Conservation (phyloP, 2,888 invertebrate genomes). For the Yponomeuta evonymella region DNA sequence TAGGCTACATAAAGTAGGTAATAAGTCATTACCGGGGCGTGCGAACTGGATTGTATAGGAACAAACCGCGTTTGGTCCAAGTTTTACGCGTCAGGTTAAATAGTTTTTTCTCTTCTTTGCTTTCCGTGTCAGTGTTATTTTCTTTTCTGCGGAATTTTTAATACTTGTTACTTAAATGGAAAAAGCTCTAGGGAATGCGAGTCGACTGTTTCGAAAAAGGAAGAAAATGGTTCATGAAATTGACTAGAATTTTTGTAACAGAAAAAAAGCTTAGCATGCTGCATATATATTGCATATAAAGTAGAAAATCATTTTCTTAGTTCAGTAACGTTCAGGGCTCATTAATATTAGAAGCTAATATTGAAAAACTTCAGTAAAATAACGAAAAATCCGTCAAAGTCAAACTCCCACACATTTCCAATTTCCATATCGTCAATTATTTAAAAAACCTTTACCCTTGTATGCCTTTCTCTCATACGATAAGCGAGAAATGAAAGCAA, state of each 20-base stretch:
- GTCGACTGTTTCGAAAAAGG: conserved; percentile 2
- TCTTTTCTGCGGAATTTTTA: conserved; percentile 17
- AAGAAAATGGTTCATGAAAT: neutral
- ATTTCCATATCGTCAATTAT: conserved; percentile 16
- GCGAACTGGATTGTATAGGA: conserved; percentile 2
- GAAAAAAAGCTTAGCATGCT: neutral
- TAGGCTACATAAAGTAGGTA: too few relatives aligned
- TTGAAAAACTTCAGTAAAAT: neutral
- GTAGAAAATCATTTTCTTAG: too few relatives aligned
- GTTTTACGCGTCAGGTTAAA: conserved; percentile 46
- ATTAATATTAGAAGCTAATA: too few relatives aligned
- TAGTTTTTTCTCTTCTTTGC: conserved; percentile 35
- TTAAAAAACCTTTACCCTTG: conserved; percentile 12
- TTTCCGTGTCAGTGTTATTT: conserved; percentile 16
- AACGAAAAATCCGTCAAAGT: neutral
- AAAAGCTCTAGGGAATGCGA: conserved; percentile 6
- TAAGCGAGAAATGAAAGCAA: conserved; percentile 2
- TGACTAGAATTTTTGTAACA: neutral
- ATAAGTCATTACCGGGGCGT: too few relatives aligned
- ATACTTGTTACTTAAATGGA: conserved; percentile 15
- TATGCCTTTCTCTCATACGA: conserved; percentile 10
- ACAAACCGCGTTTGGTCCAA: conserved; percentile 24
- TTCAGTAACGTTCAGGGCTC: too few relatives aligned
- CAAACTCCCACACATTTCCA: conserved; percentile 13
- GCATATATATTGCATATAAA: too few relatives aligned